Base-by-base conservation (phyloP, 1,140 invertebrate species). In the Scaptomyza graminum region DNA sequence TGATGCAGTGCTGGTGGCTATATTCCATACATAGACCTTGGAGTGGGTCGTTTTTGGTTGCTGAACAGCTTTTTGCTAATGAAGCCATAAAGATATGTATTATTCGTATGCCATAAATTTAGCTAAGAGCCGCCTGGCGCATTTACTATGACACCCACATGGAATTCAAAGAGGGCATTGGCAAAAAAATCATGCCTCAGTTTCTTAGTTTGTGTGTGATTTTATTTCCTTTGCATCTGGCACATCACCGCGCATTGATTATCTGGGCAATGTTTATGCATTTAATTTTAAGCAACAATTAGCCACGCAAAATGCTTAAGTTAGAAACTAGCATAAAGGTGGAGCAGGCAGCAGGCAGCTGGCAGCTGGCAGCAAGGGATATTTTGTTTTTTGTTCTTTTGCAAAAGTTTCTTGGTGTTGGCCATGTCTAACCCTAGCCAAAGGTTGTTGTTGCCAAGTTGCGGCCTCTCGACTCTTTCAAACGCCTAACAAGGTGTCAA, bases 41-140 rank as follows among this genome's bases (percentile, higher is more conserved):
- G 46, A 31, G 52, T 37, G 57, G 57, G 46, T 41, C 69, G 64
- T 67, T 72, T 34, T 56, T 62, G 63, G 57, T 67, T 64, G 57
- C 62, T 50, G 65, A 76, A 51, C 63, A 65, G 72, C 76, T 63
- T 79, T 76, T 71, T 69, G 76, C 83, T 90, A 90, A 90, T 90
- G 88, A 90, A 90, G 87, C 88, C 71, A 90, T 90, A 88, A 89
- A 90, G 76, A 88, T 90, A 90, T 87, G 83, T 88, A 83, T 80
- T 90, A 90, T 82, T 90, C 79, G 63, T 47, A 61, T 71, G 65
- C 64, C 81, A 89, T 76, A 90, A 84, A 81, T 90, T 74, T 74
- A 79, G 69, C 67, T 70, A 67, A 67, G 72, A 67, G 70, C 71
- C 66, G 71, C 62, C 37, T 15, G 41, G 50, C 31, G 31, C 44